Evolutionary conservation across 2,797 vertebrate species (phyloP).

Genomic region (Ciconia nigra): DNA sequence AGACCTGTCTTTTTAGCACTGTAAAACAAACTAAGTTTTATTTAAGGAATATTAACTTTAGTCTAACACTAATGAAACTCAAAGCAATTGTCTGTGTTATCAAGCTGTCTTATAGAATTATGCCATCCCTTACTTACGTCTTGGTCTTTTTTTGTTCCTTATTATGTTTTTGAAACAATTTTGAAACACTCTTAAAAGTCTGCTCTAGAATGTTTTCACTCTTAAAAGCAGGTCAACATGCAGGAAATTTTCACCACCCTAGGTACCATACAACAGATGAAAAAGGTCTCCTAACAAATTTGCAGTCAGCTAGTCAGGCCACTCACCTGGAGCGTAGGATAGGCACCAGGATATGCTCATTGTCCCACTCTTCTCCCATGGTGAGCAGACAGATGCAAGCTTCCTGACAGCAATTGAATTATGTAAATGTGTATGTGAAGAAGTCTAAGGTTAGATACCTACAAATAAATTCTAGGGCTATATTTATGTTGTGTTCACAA

Average conservation of each 20-base stretch:
- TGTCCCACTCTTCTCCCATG: background rate
- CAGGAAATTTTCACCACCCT: background rate
- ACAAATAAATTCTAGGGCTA: background rate
- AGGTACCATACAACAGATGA: background rate
- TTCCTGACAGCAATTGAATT: background rate
- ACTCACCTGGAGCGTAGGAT: background rate
- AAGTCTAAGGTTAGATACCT: background rate
- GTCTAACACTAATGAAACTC: background rate
- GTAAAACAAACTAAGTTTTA: background rate
- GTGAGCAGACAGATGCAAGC: background rate
- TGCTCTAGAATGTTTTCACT: background rate
- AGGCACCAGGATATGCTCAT: background rate
- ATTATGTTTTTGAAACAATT: background rate
- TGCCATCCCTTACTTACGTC: background rate
- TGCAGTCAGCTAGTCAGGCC: background rate
- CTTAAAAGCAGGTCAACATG: background rate
- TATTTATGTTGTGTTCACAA: background rate
- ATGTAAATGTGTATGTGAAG: background rate
- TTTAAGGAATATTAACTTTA: background rate
- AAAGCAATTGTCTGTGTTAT: background rate
- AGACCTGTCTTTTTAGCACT: background rate
- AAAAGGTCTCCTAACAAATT: background rate
- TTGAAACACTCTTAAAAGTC: background rate
- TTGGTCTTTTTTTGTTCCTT: background rate
- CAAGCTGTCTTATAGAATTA: background rate